phyloP scores from a whole-genome alignment of 2,113 vertebrate species.

The Zingel zingel region DNA sequence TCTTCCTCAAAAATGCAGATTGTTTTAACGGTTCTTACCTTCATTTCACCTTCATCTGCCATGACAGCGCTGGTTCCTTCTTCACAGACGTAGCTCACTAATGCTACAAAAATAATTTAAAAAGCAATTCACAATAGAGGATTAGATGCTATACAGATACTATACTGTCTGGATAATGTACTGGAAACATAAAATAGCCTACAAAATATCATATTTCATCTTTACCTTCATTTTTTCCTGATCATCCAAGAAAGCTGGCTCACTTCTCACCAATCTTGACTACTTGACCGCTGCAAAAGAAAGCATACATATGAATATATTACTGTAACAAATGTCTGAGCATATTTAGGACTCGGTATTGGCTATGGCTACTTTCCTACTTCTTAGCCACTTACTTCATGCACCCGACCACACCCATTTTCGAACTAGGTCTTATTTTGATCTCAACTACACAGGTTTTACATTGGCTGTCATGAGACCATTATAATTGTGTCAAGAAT shows the following conservation, averaged over 20 bases:
- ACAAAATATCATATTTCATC: neutral
- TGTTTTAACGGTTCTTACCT: conserved; percentile 30
- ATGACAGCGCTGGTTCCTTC: conserved; percentile 4
- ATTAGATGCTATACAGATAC: neutral
- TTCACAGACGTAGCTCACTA: neutral
- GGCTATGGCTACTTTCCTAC: too few relatives aligned
- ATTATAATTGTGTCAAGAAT: too few relatives aligned
- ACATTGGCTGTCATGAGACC: too few relatives aligned
- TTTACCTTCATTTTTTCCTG: conserved; percentile 21
- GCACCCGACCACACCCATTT: too few relatives aligned
- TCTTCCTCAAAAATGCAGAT: neutral
- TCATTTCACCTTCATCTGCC: conserved; percentile 18
- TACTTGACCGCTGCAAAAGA: neutral
- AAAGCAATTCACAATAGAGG: neutral
- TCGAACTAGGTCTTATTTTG: too few relatives aligned
- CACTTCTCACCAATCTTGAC: neutral
- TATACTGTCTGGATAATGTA: neutral
- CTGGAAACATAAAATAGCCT: neutral
- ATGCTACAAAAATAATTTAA: neutral
- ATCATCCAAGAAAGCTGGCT: neutral
- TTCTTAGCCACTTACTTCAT: too few relatives aligned
- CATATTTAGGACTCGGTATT: too few relatives aligned
- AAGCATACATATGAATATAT: neutral
- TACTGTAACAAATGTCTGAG: too few relatives aligned
- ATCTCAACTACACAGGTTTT: too few relatives aligned